phyloP scores from a whole-genome alignment of 2,113 vertebrate genomes.

The Lanius ludovicianus region DNA sequence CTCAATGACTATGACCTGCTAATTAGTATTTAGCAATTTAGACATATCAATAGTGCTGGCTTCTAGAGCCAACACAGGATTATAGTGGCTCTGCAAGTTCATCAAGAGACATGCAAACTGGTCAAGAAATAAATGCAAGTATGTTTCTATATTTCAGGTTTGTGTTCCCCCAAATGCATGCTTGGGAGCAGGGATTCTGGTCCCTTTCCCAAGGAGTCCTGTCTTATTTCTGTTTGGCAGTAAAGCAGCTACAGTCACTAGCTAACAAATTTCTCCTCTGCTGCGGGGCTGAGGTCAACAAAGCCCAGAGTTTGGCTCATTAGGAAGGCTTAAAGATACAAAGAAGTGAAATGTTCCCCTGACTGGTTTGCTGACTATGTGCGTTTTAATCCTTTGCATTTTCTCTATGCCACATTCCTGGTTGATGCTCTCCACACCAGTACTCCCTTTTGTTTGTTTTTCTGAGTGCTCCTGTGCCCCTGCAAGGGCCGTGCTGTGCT shows the following conservation, averaged over 20 bases:
- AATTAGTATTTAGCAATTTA: not conserved
- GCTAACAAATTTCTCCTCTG: not conserved
- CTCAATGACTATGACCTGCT: not conserved
- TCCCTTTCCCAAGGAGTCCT: not conserved
- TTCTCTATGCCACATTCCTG: not conserved
- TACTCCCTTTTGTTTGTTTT: not conserved
- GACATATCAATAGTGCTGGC: not conserved
- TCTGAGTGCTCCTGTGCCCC: not conserved
- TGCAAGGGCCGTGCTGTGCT: not conserved
- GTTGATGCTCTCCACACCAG: not conserved
- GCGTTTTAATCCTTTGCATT: not conserved
- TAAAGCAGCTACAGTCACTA: not conserved
- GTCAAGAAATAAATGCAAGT: not conserved
- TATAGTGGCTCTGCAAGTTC: not conserved
- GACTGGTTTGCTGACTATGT: not conserved
- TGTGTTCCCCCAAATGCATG: too few relatives aligned
- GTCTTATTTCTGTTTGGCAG: not conserved
- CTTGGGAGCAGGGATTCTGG: not conserved
- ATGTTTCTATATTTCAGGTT: not conserved
- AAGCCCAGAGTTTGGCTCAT: not conserved
- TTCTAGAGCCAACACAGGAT: not conserved
- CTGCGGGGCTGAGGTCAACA: not conserved
- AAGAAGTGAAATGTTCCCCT: not conserved
- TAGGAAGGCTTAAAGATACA: not conserved
- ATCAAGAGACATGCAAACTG: not conserved